Evolutionary conservation across 1,140 invertebrate species (phyloP), one percentile per base, ranked within the genome.

Genomic region (Drosophila athabasca): DNA sequence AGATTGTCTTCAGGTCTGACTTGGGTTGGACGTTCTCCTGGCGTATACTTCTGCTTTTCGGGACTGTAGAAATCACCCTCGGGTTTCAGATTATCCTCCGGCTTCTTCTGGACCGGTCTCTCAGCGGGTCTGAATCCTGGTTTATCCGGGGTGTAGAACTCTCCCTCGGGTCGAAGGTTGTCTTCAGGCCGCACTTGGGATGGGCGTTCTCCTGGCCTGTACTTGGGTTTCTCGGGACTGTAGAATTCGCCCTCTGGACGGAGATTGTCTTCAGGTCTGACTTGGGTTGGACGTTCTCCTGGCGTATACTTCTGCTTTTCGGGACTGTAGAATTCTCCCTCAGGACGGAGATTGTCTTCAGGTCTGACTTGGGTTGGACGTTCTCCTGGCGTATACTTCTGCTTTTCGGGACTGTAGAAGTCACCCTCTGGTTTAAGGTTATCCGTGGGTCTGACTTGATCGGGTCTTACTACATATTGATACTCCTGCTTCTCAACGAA

Each of bases 1-100:
- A 96, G 85, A 90, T 96, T 94, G 76, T 95, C 94, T 76, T 93
- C 90, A 6, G 93, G 93, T 76, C 92, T 93, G 49, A 92, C 93
- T 8, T 93, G 93, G 41, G 91, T 80, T 52, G 92, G 92, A 58
- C 93, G 87, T 75, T 95, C 95, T 0, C 93, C 94, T 29, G 92
- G 93, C 17, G 17, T 39, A 82, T 90, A 93, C 48, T 85, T 76
- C 1, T 92, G 91, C 65, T 92, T 89, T 8, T 93, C 92, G 4
- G 92, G 93, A 49, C 85, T 82, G 51, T 93, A 92, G 84, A 94
- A 94, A 43, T 94, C 93, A 35, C 94, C 94, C 91, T 95, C 94
- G 0, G 93, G 92, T 45, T 91, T 92, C 78, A 93, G 92, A 92
- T 93, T 95, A 91, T 82, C 94, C 75, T 91, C 69, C 46, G 92